These are phyloP conservation scores for Phalacrocorax aristotelis DNA, from an alignment of 2,113 vertebrate species.

Conservation along the genomic window DNA sequence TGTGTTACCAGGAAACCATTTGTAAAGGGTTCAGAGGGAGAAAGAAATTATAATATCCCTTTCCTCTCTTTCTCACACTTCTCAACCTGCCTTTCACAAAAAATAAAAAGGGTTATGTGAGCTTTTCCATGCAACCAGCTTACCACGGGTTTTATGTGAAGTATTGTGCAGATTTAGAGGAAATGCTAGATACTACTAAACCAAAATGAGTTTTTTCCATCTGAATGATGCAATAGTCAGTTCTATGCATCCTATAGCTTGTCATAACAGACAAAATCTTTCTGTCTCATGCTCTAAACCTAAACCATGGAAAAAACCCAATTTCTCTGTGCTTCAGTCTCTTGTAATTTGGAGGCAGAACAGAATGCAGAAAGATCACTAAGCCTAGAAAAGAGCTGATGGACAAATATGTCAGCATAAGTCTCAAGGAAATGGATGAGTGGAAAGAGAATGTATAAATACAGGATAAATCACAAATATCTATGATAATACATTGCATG, in stretches of 20 bases:
- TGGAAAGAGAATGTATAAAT: neutral
- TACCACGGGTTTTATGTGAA: neutral
- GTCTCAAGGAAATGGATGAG: neutral
- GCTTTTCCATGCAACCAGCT: neutral
- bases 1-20: conserved; percentile 59
- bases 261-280: neutral
- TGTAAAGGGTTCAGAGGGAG: conserved; percentile 21
- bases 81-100: neutral
- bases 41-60: conserved; percentile 40
- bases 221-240: neutral
- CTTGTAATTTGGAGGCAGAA: neutral
- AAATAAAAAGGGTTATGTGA: neutral
- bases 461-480: neutral
- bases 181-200: neutral
- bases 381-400: neutral
- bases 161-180: neutral
- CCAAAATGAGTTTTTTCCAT: neutral
- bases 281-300: neutral
- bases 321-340: neutral
- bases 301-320: neutral
- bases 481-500: neutral
- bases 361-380: neutral
- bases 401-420: neutral
- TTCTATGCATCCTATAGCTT: neutral
- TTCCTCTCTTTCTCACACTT: conserved; percentile 44